Base-by-base conservation (phyloP, 2,113 vertebrate species). In the Oreochromis tanganicae region DNA sequence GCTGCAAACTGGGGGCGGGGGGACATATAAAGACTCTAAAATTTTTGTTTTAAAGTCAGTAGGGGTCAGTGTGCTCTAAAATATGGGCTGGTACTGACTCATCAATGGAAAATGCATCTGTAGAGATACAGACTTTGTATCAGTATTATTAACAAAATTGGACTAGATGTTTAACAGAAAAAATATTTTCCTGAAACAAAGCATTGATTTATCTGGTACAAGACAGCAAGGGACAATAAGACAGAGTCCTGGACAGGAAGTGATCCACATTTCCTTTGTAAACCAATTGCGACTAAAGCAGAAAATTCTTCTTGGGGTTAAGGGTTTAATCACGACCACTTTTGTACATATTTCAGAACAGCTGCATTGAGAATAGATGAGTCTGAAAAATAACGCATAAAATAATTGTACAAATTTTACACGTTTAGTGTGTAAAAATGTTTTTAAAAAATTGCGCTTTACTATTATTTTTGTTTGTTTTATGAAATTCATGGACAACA, bases 1-100 rank as follows among this genome's bases (percentile, higher is more conserved):
- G 36, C 63, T 7, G 17, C 0, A 36, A n/a, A 36, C 36, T 1
- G 0, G 32, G 59, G 29, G 29, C 1, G 2, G 59, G 32, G 59
- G 17, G 59, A 36, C 36, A 4, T 43, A 43, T 68, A 68, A 41
- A 5, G 4, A 21, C 63, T 34, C 19, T 36, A n/a, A 63, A 3
- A 36, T 63, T 4, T n/a, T 63, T 55, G 21, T 36, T 63, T 12
- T 34, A 4, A 7, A 63, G 32, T 36, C 32, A 63, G 17, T 7
- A 43, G 38, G 13, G 9, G 36, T 71, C 66, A 27, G 7, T 4
- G 38, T 43, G n/a, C 7, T 43, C 12, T 71, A 27, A 43, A 71
- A 71, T 27, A 71, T 43, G n/a, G 7, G 21, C 36, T 71, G n/a
- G 66, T 43, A 16, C n/a, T 71, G 66, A 71, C 36, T 43, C 3